A percentile compares a stretch with the other conserved stretches of the same genome.
phyloP scores from a whole-genome alignment of 2,113 vertebrate species.

The Henicopernis longicauda region DNA sequence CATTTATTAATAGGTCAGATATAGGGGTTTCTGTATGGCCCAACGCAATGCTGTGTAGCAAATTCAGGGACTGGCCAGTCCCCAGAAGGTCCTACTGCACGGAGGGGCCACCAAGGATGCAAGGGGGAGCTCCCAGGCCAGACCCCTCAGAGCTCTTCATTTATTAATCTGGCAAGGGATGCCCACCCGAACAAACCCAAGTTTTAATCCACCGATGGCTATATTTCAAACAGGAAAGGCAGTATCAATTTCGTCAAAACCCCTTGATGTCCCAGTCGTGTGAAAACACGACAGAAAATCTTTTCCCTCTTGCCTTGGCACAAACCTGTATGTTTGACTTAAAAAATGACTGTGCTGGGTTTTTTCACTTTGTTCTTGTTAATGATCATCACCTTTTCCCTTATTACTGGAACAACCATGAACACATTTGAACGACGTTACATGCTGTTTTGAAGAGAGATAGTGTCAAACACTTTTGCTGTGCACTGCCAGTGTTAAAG shows the following conservation, averaged over 20 bases:
- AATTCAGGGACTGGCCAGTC: neutral
- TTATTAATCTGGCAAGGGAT: no score
- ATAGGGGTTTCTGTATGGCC: rapidly evolving
- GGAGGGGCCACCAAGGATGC: rapidly evolving
- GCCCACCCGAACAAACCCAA: rapidly evolving
- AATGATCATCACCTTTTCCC: neutral
- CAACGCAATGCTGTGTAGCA: rapidly evolving
- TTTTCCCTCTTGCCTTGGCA: neutral
- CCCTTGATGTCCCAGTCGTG: neutral
- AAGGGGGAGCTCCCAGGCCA: neutral
- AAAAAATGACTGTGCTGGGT: neutral
- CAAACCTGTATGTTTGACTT: neutral
- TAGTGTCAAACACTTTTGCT: neutral
- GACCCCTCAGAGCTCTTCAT: rapidly evolving
- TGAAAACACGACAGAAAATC: neutral
- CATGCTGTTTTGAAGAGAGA: neutral
- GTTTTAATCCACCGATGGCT: neutral
- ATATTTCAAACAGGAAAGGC: neutral
- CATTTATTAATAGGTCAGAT: neutral
- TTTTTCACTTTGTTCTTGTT: neutral
- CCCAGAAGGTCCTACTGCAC: rapidly evolving
- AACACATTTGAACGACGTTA: neutral
- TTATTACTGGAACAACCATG: conserved; percentile 14
- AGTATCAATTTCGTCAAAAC: neutral
- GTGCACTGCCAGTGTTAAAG: neutral